Evolutionary conservation across 2,888 invertebrate genomes (phyloP).

Genomic region (Amphipoea oculea): DNA sequence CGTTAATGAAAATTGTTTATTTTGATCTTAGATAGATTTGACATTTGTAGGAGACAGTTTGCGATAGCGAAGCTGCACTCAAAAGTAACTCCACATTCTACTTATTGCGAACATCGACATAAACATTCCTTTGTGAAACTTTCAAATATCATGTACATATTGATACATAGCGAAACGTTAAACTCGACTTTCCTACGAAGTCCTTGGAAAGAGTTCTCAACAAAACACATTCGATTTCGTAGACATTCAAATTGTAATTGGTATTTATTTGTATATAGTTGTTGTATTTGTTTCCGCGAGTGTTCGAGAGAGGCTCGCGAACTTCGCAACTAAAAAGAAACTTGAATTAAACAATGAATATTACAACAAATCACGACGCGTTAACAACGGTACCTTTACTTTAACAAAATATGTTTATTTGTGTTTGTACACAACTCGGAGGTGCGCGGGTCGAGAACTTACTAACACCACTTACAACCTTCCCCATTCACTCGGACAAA

Average conservation of each 20-base stretch:
- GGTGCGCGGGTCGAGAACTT: conserved; percentile 68
- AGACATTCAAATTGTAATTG: conserved; percentile 53
- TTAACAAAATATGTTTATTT: conserved; percentile 81
- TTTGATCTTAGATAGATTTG: conserved; percentile 1
- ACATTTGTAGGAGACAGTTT: neutral
- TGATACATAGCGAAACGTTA: conserved; percentile 9
- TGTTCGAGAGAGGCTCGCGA: conserved; percentile 37
- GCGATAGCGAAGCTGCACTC: neutral
- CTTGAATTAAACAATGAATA: conserved; percentile 74
- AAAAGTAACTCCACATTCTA: neutral
- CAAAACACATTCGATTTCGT: conserved; percentile 57
- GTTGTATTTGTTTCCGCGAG: conserved; percentile 49
- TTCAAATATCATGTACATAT: conserved; percentile 17
- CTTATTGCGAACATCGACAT: conserved; percentile 7
- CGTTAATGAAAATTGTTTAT: conserved; percentile 1
- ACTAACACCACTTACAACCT: conserved; percentile 65
- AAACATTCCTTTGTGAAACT: conserved; percentile 15
- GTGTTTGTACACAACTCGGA: conserved; percentile 73
- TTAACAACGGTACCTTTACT: conserved; percentile 71
- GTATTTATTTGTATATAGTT: conserved; percentile 46
- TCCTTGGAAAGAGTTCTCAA: conserved; percentile 37
- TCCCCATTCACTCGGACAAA: neutral
- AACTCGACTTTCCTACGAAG: conserved; percentile 13
- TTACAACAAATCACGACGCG: conserved; percentile 74
- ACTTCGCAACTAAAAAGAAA: conserved; percentile 64